phyloP scores from a whole-genome alignment of 2,888 invertebrate species.

The Acronicta aceris region DNA sequence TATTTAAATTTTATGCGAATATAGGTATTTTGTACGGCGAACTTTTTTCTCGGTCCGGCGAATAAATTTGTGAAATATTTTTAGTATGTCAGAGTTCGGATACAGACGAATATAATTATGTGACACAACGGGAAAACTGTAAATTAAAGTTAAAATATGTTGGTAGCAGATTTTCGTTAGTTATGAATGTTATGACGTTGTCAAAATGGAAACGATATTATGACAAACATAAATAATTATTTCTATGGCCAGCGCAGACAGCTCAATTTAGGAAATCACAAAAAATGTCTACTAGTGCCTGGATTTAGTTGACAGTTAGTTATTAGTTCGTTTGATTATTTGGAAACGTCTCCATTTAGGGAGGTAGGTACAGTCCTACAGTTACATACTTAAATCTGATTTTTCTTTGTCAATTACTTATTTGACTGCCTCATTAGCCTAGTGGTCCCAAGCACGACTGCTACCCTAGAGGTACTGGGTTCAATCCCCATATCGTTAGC shows the following conservation, averaged over 20 bases:
- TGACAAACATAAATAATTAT: neutral
- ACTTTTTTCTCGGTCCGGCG: constrained; percentile 45
- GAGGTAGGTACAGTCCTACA: too few relatives aligned
- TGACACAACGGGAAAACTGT: constrained; percentile 25
- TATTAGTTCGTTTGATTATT: too few relatives aligned
- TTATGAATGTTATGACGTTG: constrained; percentile 14
- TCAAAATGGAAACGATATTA: constrained; percentile 6
- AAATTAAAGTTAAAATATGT: constrained; percentile 43
- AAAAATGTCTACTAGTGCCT: neutral
- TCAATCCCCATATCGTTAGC: too few relatives aligned
- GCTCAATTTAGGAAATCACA: constrained; percentile 1
- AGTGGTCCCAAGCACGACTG: too few relatives aligned
- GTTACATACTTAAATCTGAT: neutral
- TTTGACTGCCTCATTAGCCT: too few relatives aligned
- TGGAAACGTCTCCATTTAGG: neutral
- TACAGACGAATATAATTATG: constrained; percentile 40
- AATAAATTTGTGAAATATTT: constrained; percentile 46
- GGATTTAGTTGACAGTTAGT: neutral
- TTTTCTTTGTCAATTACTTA: too few relatives aligned
- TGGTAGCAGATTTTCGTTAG: constrained; percentile 29
- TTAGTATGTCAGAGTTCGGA: constrained; percentile 18
- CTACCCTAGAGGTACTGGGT: too few relatives aligned
- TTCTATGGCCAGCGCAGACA: neutral
- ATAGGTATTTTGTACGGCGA: constrained; percentile 43
- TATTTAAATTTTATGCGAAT: constrained; percentile 57